Base-by-base conservation (phyloP, 2,888 invertebrate species). In the Zhuqinia jingwanae region DNA sequence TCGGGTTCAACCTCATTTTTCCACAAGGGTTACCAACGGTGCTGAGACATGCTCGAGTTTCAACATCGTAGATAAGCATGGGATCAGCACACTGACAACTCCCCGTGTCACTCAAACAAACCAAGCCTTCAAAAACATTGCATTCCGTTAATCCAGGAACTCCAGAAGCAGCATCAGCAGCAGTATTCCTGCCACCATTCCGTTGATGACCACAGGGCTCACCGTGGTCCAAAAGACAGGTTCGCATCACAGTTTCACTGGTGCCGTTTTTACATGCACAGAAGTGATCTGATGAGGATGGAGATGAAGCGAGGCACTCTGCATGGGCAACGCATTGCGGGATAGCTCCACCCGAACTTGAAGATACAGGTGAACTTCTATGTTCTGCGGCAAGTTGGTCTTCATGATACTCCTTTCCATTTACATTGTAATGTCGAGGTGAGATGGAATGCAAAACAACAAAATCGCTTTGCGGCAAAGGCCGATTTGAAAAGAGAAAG, bases 81-180 rank as follows among this genome's bases (percentile, higher is more conserved):
- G 87, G 85, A 65, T 89, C 89, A 3, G 85, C 85, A 73, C 89
- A 89, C 30, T 75, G 60, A 82, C 89, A 89, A 17, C 30, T 81
- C 20, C 73, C 88, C 6, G 45, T 60, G 20, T 88, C 87, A 70
- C 56, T 78, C 17, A 75, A 56, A 50, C 89, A 89, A 53, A 83
- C 79, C 56, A 89, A 78, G 13, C 87, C 89, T 60, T 85, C 86
- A 56, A 86, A 89, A 45, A 88, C 25, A 53, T 83, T 83, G 22
- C 83, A 83, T 47, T 78, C 78, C 47, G 63, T 17, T 3, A n/a
- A 25, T 15, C 1, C 17, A 25, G 0, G 25, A 50, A 25, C 17
- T 53, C 2, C 30, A 8, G 3, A 15, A 15, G 27, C 15, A 53
- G 13, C 13, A 0, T 20, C n/a, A n/a, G n/a, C 20, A 10, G 20